These are phyloP conservation scores for Nylanderia fulva DNA, from an alignment of 1,140 invertebrate genomes.

Conservation along the genomic window DNA sequence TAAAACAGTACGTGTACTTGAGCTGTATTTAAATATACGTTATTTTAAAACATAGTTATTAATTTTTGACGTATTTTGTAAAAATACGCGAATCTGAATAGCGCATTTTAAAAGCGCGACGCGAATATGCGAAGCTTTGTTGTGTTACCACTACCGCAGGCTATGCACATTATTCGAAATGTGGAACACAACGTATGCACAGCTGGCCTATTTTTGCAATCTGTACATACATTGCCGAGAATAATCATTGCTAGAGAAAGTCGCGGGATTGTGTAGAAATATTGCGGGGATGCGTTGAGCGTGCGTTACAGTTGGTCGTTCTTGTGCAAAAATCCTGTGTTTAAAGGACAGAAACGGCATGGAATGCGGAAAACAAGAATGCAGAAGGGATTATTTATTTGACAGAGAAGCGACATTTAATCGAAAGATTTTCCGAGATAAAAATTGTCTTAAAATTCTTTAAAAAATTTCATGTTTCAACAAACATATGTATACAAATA, in stretches of 20 bases:
- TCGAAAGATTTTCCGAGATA: neutral
- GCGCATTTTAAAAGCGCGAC: constrained; percentile 9
- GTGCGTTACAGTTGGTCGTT: neutral
- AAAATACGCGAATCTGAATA: neutral
- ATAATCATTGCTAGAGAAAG: constrained; percentile 36
- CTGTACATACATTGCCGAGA: constrained; percentile 17
- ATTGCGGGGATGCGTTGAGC: neutral
- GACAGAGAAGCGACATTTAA: neutral
- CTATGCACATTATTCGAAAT: constrained; percentile 36
- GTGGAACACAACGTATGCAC: constrained; percentile 12
- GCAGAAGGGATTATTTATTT: constrained; percentile 11
- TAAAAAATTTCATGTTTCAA: neutral
- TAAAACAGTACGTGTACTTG: neutral
- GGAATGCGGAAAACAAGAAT: neutral
- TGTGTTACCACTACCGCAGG: neutral
- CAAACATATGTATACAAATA: no score
- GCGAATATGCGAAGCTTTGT: neutral
- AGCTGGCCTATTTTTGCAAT: constrained; percentile 43
- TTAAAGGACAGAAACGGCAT: neutral
- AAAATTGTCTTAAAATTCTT: neutral
- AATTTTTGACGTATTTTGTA: neutral
- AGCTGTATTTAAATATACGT: neutral
- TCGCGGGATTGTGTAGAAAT: constrained; percentile 9
- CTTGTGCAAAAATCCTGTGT: constrained; percentile 26
- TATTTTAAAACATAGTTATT: constrained; percentile 21